Evolutionary conservation across 2,888 invertebrate species (phyloP), one percentile per base, ranked within the genome.

Genomic region (Neoascia interrupta): DNA sequence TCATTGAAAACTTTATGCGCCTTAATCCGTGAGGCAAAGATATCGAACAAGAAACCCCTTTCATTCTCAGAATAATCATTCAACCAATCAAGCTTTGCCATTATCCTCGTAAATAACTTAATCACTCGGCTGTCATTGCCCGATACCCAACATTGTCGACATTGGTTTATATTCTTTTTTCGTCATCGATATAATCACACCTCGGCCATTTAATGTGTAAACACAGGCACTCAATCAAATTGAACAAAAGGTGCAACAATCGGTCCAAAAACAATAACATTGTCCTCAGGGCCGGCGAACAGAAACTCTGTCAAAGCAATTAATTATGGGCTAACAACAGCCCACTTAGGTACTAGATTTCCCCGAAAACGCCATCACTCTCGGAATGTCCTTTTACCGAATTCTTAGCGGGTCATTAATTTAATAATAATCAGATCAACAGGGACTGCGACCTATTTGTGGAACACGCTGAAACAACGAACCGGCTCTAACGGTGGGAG

Each of bases 371-470:
- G 23, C 61, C 54, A 63, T 70, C 41, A 53, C 54, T 43, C 36
- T 10, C 47, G 18, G 56, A 61, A 73, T 73, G 72, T 79, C 72
- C 73, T 79, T 79, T 72, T 64, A 73, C 66, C 61, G 73, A 79
- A 79, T 79, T 73, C 73, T 79, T 79, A 73, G 66, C 73, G 79
- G 73, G 79, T 73, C 79, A 79, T 73, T 79, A 79, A 79, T 79
- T 79, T 79, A 66, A 68, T 79, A 79, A 79, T 79, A 73, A 79
- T 79, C 79, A 68, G 79, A 79, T 79, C 79, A 79, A 79, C 73
- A 79, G 73, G 73, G 60, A 68, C 79, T 73, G 49, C 72, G 76
- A 76, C 76, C 76, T 76, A 76, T 76, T 76, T 73, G 73, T 51
- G 60, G 60, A 68, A 54, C 61, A 73, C 49, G 56, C 61, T 56